Evolutionary conservation across 2,888 invertebrate genomes (phyloP).

Genomic region (Opisthograptis luteolata): DNA sequence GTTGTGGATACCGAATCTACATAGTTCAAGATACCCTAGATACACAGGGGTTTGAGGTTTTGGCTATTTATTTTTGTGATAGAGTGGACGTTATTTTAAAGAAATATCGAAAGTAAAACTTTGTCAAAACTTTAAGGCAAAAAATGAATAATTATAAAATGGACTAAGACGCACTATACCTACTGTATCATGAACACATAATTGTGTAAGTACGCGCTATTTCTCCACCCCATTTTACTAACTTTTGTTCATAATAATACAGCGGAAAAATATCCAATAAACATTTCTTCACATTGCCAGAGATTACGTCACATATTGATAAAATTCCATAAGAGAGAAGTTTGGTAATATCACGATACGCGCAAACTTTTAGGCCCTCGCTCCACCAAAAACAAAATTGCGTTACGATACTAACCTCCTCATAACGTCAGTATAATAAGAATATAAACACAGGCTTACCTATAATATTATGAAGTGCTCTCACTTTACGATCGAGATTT

Average conservation of each 20-base stretch:
- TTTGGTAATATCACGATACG: slow-evolving; percentile 27
- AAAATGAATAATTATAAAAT: no score
- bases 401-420: slow-evolving; percentile 31
- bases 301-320: slow-evolving; percentile 25
- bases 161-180: no score
- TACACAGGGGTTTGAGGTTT: no score
- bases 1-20: no score
- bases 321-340: slow-evolving; percentile 24
- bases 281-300: slow-evolving; percentile 17
- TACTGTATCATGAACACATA: no score
- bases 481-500: slow-evolving; percentile 39
- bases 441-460: slow-evolving; percentile 39
- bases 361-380: slow-evolving; percentile 23
- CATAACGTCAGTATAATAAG: slow-evolving; percentile 36
- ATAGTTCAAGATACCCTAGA: no score
- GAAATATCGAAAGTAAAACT: no score
- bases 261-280: slow-evolving; percentile 11
- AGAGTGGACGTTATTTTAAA: no score
- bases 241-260: slow-evolving; percentile 6
- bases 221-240: neutral
- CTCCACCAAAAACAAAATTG: slow-evolving; percentile 26
- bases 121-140: no score
- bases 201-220: no score
- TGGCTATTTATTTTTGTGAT: no score
- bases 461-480: slow-evolving; percentile 47